Conservation (phyloP, 2,888 invertebrate genomes). For the Pocota personata region DNA sequence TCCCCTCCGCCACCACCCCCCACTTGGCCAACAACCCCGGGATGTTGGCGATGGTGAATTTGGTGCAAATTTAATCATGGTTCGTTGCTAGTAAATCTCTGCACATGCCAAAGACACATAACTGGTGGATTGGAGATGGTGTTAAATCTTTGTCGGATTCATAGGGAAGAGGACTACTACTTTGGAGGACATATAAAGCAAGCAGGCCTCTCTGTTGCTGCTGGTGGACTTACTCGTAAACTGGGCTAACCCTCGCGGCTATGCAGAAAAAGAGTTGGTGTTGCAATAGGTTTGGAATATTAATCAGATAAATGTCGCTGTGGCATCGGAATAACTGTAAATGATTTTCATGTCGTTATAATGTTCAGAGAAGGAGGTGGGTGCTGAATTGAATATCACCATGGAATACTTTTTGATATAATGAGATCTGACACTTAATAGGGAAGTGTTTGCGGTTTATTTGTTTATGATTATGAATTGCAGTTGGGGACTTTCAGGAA, state of each 20-base stretch:
- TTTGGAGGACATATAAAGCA: neutral
- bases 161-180: slow-evolving; percentile 29
- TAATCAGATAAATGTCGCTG: slow-evolving; percentile 69
- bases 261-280: neutral
- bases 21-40: slow-evolving; percentile 14
- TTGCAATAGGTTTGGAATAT: slow-evolving; percentile 57
- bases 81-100: slow-evolving; percentile 70
- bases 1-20: neutral
- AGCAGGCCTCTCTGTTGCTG: neutral
- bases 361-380: neutral
- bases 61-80: slow-evolving; percentile 73
- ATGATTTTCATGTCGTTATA: slow-evolving; percentile 14
- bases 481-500: slow-evolving; percentile 2
- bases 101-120: slow-evolving; percentile 69
- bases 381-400: slow-evolving; percentile 3
- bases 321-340: slow-evolving; percentile 62
- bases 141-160: slow-evolving; percentile 45
- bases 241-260: slow-evolving; percentile 39
- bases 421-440: slow-evolving; percentile 50
- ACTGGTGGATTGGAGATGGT: slow-evolving; percentile 45
- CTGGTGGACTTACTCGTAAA: slow-evolving; percentile 31
- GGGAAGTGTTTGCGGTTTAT: slow-evolving; percentile 29
- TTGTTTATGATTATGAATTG: slow-evolving; percentile 49
- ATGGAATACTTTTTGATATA: slow-evolving; percentile 30
- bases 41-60: slow-evolving; percentile 67